Evolutionary conservation across 2,113 vertebrate species (phyloP), one percentile per base, ranked within the genome.

Genomic region (Piaya cayana): DNA sequence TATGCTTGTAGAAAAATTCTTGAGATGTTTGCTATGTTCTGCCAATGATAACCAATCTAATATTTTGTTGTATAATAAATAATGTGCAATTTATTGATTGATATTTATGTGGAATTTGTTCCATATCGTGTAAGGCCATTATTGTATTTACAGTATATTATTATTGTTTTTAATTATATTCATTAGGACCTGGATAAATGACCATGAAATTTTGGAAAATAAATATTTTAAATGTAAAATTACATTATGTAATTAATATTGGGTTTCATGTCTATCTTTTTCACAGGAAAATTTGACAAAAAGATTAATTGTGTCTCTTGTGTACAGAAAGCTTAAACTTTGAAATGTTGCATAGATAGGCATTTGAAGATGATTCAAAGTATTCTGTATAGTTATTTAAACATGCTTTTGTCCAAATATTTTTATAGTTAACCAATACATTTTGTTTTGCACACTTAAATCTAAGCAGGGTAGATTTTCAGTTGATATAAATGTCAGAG

Each of bases 131-230:
- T 95, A 96, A 96, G 45, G 52, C 65, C 90, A 19, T 92, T 93
- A 87, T 90, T 92, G 82, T 88, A 95, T 75, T 96, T 96, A 72
- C 74, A 95, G 79, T 88, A 91, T 95, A 94, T 87, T 94, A 93
- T 47, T 91, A 92, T 70, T 92, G 52, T 82, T 97, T 88, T 98
- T 95, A 92, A 95, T 95, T 97, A 92, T 80, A 93, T 88, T 88
- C 96, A 80, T 95, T 97, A 74, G 79, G 67, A 96, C 97, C 91
- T 98, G 97, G 97, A 98, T 92, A 98, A 98, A 98, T 98, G 97
- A 98, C 96, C 97, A 63, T 85, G 16, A 82, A 72, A 80, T 96
- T 50, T 82, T 92, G 25, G 20, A 91, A 76, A 92, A 78, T 15
- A 68, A 93, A 43, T 83, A 39, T 75, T 88, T 71, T 59, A 62